Evolutionary conservation across 2,113 vertebrate genomes (phyloP).

Genomic region (Cryptoleucopteryx plumbea): DNA sequence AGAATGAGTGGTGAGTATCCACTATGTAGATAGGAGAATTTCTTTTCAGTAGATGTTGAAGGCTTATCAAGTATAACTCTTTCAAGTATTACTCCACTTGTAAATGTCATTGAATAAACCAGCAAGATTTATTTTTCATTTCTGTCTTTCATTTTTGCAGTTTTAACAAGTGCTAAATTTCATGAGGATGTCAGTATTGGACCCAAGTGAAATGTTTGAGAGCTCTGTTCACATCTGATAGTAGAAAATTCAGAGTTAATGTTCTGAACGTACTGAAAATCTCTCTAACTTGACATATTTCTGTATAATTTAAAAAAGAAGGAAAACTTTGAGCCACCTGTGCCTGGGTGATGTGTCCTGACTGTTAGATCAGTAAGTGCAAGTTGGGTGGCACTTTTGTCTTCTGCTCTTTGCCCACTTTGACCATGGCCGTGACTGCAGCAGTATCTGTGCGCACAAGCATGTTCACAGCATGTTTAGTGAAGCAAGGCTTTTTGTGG

Average conservation of each 20-base stretch:
- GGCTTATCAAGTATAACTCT: neutral
- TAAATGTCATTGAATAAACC: neutral
- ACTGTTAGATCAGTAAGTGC: neutral
- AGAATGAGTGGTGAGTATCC: neutral
- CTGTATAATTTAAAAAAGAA: neutral
- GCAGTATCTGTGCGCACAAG: rapidly evolving
- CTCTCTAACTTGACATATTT: neutral
- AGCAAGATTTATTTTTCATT: neutral
- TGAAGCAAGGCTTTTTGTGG: neutral
- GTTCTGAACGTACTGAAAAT: neutral
- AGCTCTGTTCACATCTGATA: neutral
- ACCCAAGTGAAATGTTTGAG: neutral
- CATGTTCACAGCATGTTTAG: rapidly evolving
- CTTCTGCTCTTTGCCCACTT: neutral
- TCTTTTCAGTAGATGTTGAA: neutral
- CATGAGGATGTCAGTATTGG: neutral
- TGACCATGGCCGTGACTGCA: rapidly evolving
- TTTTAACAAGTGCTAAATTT: neutral
- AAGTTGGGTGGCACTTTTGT: neutral
- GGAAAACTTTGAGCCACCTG: neutral
- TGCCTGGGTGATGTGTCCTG: neutral
- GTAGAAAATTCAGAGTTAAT: neutral
- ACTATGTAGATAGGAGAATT: rapidly evolving
- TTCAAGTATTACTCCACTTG: neutral
- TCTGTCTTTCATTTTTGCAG: neutral